Evolutionary conservation across 2,797 vertebrate species (phyloP).

Genomic region (Trematomus bernacchii): DNA sequence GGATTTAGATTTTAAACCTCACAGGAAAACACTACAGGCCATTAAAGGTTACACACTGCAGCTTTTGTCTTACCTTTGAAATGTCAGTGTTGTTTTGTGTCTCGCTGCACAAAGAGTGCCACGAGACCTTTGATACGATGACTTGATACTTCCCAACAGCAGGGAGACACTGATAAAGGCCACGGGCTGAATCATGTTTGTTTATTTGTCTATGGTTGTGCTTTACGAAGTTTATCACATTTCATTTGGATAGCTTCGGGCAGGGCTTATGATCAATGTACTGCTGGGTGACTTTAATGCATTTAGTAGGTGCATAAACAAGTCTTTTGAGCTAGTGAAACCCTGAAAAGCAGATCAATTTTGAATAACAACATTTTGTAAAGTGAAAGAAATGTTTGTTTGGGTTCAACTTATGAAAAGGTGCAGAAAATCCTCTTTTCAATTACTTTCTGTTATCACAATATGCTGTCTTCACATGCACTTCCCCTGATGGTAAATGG

Average conservation of each 20-base stretch:
- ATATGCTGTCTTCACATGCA: not conserved
- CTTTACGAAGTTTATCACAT: slow-evolving; percentile 25
- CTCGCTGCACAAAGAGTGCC: slow-evolving; percentile 34
- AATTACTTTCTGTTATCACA: not conserved
- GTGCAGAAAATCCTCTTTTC: not conserved
- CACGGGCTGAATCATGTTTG: slow-evolving; percentile 13
- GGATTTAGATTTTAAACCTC: slow-evolving; percentile 25
- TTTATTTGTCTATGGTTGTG: slow-evolving; percentile 7
- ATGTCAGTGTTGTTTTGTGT: slow-evolving; percentile 68
- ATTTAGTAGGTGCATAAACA: slow-evolving; percentile 30
- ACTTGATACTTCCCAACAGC: slow-evolving; percentile 30
- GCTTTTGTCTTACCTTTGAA: slow-evolving; percentile 56
- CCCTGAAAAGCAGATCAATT: slow-evolving; percentile 12
- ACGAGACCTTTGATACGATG: slow-evolving; percentile 44
- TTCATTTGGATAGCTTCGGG: not conserved
- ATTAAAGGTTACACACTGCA: slow-evolving; percentile 50
- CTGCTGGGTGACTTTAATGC: slow-evolving; percentile 11
- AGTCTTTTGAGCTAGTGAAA: slow-evolving; percentile 12
- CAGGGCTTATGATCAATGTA: slow-evolving; percentile 7
- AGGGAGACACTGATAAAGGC: slow-evolving; percentile 46
- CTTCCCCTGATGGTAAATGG: slow-evolving; percentile 2
- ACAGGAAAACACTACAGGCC: slow-evolving; percentile 14
- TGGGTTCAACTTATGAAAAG: slow-evolving; percentile 16
- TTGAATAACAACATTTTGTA: slow-evolving; percentile 4
- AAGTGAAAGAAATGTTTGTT: slow-evolving; percentile 2